These are phyloP conservation scores for Tylochromis polylepis DNA, from an alignment of 2,113 vertebrate species.

Conservation along the genomic window DNA sequence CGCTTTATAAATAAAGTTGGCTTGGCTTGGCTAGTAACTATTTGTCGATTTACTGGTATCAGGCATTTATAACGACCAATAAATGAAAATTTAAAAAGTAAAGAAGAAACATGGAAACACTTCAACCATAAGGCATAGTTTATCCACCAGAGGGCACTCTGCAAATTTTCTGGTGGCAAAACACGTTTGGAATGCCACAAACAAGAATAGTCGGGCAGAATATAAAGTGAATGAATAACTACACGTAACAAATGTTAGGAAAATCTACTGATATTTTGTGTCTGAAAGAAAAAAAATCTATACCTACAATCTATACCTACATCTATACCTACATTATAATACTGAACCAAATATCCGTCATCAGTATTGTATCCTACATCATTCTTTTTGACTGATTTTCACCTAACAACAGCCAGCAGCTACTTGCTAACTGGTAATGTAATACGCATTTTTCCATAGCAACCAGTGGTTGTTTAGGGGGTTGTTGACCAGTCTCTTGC, in stretches of 20 bases:
- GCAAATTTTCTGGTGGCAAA: not conserved
- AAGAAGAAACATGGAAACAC: not conserved
- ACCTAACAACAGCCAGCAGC: not conserved
- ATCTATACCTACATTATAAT: not conserved
- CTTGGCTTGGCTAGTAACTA: not conserved
- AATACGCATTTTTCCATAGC: not conserved
- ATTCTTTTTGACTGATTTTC: not conserved
- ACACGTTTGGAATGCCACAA: not conserved
- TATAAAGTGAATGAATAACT: not conserved
- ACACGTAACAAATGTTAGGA: not conserved
- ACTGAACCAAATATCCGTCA: not conserved
- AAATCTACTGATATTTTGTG: not conserved
- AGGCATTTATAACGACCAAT: not conserved
- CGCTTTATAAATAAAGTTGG: not conserved
- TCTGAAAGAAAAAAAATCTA: not conserved
- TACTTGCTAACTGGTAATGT: not conserved
- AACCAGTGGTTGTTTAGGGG: not conserved
- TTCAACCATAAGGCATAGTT: not conserved
- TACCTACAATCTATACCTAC: not conserved
- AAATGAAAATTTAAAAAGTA: no score
- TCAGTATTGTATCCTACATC: not conserved
- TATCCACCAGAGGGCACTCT: not conserved
- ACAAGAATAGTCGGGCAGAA: not conserved
- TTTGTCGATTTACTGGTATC: not conserved
- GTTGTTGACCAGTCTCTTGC: not conserved